Base-by-base conservation (phyloP, 1,140 invertebrate species). In the Agrypnia vestita region DNA sequence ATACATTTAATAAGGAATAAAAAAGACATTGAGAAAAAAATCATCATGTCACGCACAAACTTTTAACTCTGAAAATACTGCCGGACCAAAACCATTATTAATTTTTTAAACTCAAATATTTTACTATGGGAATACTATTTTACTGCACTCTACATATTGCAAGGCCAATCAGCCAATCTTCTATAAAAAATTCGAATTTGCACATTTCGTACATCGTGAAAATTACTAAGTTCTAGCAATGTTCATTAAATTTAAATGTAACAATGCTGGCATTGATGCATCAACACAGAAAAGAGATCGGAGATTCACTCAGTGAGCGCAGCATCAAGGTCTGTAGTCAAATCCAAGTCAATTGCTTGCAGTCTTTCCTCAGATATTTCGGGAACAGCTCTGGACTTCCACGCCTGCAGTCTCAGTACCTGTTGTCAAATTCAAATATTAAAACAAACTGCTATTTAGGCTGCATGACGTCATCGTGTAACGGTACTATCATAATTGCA, bases 371-470 rank as follows among this genome's bases (percentile, higher is more conserved):
- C n/a, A 15, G 51, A 19, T n/a, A 56, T 49, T 46, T 79, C 61
- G 15, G 87, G 86, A 53, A 85, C 74, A 0, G 86, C 85, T n/a
- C 87, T 85, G 10, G 86, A 84, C 80, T 91, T 92, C 89, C 91
- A 92, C 62, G 89, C 90, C 84, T 93, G 92, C 88, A 93, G 85
- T 85, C 92, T 93, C 91, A 93, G 91, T 88, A 93, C 90, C 92
- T 93, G 83, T 12, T 61, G 11, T 62, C 19, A 43, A 17, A 9
- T 17, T 1, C 4, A 3, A 21, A 12, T 10, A 53, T 21, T n/a
- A n/a, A 17, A 17, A 7, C 46, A 73, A 21, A 17, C 10, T 44
- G 17, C 9, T 3, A 13, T n/a, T 64, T 3, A 1, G 4, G 15
- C 13, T 64, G n/a, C n/a, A 17, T 15, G 9, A 15, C 9, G 17